Evolutionary conservation across 2,888 invertebrate genomes (phyloP), one percentile per base, ranked within the genome.

Genomic region (Pammene fasciana): DNA sequence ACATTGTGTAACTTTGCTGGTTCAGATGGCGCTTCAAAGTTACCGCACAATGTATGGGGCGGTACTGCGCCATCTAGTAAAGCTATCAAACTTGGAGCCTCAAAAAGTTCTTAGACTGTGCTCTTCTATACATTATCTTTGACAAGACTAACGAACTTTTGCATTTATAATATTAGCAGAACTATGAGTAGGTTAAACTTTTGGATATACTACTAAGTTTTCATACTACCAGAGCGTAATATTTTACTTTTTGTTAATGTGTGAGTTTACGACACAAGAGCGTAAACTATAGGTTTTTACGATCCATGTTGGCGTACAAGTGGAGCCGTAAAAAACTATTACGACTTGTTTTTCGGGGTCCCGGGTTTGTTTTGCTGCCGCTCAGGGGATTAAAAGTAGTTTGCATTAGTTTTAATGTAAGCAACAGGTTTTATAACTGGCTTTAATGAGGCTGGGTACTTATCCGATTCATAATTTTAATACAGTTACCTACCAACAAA

Each of bases 311-410:
- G 64, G 54, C 60, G 70, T 55, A 55, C 54, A 65, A 65, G 65
- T 60, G 36, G n/a, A 46, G 59, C 55, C 54, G 60, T 70, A 70
- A 70, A 70, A 70, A 70, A 60, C 70, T 70, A 70, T 60, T 65
- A 70, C 60, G 65, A 65, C 60, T 54, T 65, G 70, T 70, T 60
- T 70, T 70, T 70, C 55, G 70, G 70, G 65, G 54, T 65, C 70
- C 65, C 43, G 34, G 52, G 52, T n/a, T 34, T 62, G 62, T 45
- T 65, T 65, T 59, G 64, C 34, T 62, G 36, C 41, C 45, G 36
- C 54, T 11, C 14, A 11, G 50, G 14, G 57, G n/a, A 68, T 62
- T 68, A 68, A 68, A 57, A 16, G 56, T 56, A 62, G 38, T 60
- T 67, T 18, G 45, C n/a, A 34, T 55, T 61, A 55, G 54, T 26